These are phyloP conservation scores for Drosophila bocqueti DNA, from an alignment of 1,140 invertebrate genomes.

Conservation along the genomic window DNA sequence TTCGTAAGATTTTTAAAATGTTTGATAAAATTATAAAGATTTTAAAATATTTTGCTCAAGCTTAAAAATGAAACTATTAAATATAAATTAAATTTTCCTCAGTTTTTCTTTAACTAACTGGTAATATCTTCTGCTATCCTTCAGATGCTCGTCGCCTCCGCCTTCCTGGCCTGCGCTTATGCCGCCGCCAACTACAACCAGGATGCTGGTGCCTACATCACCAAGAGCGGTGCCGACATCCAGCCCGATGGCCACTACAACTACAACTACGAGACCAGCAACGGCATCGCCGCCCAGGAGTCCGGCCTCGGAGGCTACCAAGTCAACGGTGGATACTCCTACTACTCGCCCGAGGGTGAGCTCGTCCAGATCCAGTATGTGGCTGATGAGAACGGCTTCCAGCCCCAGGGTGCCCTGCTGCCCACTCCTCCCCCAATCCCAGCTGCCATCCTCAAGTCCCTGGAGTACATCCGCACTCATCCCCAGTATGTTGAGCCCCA, in stretches of 20 bases:
- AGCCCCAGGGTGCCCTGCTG: constrained; percentile 89
- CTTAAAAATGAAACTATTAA: no score
- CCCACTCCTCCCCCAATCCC: constrained; percentile 93
- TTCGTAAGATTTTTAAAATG: background rate
- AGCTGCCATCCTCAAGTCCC: constrained; percentile 87
- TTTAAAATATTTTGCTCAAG: no score
- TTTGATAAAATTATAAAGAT: no score
- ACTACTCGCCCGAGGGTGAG: constrained; percentile 84
- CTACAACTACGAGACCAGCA: constrained; percentile 86
- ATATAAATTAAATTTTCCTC: no score
- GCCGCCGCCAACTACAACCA: constrained; percentile 30
- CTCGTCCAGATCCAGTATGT: constrained; percentile 87
- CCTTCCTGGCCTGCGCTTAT: constrained; percentile 62
- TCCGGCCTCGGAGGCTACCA: constrained; percentile 78
- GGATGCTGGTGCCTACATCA: constrained; percentile 44
- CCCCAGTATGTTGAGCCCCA: constrained; percentile 71
- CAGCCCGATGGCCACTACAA: constrained; percentile 86
- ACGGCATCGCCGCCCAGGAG: constrained; percentile 87
- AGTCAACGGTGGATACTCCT: constrained; percentile 54
- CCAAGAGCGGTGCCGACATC: constrained; percentile 85
- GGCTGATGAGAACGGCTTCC: constrained; percentile 92
- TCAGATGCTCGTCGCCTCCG: constrained; percentile 67
- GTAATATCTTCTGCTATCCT: no score
- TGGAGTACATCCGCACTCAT: constrained; percentile 87
- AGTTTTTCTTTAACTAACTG: background rate